phyloP scores from a whole-genome alignment of 2,888 invertebrate genomes.

The Cotesia congregata region DNA sequence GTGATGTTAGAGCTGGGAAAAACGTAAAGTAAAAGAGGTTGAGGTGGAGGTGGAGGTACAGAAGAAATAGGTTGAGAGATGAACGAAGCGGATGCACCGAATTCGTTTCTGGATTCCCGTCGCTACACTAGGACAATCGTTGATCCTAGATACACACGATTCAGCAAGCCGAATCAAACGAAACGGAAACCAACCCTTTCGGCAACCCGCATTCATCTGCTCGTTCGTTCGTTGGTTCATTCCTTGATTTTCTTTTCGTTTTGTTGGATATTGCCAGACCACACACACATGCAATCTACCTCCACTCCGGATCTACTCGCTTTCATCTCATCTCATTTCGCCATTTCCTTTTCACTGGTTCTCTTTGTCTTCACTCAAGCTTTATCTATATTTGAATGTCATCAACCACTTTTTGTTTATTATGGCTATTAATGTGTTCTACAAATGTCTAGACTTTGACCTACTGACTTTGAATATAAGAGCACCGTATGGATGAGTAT shows the following conservation, averaged over 20 bases:
- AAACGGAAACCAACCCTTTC: conserved; percentile 38
- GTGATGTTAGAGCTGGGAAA: background rate
- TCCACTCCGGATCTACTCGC: background rate
- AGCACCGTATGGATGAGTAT: background rate
- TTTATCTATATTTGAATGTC: background rate
- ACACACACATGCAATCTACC: conserved; percentile 5
- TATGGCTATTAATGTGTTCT: background rate
- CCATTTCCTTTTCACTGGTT: conserved; percentile 9
- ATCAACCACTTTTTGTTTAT: background rate
- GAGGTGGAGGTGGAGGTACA: background rate
- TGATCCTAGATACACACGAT: conserved; percentile 16
- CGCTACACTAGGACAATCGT: conserved; percentile 9
- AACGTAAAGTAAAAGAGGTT: background rate
- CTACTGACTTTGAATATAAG: background rate
- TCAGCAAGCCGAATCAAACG: conserved; percentile 36
- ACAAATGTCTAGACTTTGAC: background rate
- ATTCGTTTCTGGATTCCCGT: conserved; percentile 14
- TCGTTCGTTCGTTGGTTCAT: background rate
- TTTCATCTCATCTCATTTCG: conserved; percentile 1
- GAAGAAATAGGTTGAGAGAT: background rate
- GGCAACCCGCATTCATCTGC: background rate
- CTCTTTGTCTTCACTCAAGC: background rate
- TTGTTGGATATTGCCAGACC: conserved; percentile 5
- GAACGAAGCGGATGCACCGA: conserved; percentile 5
- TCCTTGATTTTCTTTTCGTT: background rate